Conservation (phyloP, 2,888 invertebrate genomes). For the Thera britannica region DNA sequence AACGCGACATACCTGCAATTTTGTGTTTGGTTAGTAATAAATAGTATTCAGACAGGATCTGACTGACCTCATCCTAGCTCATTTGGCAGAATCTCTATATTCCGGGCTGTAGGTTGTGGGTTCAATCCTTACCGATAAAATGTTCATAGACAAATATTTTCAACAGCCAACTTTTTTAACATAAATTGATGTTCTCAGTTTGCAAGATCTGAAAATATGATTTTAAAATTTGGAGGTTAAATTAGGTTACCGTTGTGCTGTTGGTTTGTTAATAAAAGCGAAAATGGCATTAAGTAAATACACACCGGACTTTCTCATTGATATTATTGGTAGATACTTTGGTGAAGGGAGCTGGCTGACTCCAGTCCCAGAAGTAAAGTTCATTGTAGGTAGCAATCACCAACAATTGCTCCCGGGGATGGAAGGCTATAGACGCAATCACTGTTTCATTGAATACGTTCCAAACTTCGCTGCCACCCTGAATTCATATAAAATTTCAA, state of each 20-base stretch:
- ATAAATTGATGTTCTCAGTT: too few relatives aligned
- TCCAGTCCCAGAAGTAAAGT: constrained; percentile 96
- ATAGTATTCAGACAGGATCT: background rate
- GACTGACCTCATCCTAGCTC: too few relatives aligned
- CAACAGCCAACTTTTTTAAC: too few relatives aligned
- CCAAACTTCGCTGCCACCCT: constrained; percentile 95
- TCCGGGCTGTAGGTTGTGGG: too few relatives aligned
- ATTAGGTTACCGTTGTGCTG: too few relatives aligned
- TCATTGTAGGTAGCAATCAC: constrained; percentile 95
- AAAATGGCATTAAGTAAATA: constrained; percentile 22
- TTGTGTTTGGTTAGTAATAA: background rate
- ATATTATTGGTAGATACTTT: constrained; percentile 89
- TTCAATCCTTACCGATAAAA: too few relatives aligned
- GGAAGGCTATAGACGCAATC: constrained; percentile 94
- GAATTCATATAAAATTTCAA: constrained; percentile 24
- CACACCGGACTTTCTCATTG: constrained; percentile 92
- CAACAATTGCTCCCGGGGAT: constrained; percentile 91
- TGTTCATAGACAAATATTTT: too few relatives aligned
- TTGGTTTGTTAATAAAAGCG: background rate
- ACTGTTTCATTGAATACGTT: constrained; percentile 89
- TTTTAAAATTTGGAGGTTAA: too few relatives aligned
- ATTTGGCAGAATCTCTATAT: too few relatives aligned
- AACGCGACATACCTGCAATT: constrained; percentile 91
- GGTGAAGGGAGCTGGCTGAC: constrained; percentile 89
- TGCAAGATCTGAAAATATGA: too few relatives aligned